Evolutionary conservation across 2,888 invertebrate genomes (phyloP), one percentile per base, ranked within the genome.

Genomic region (Hanleya hanleyi): DNA sequence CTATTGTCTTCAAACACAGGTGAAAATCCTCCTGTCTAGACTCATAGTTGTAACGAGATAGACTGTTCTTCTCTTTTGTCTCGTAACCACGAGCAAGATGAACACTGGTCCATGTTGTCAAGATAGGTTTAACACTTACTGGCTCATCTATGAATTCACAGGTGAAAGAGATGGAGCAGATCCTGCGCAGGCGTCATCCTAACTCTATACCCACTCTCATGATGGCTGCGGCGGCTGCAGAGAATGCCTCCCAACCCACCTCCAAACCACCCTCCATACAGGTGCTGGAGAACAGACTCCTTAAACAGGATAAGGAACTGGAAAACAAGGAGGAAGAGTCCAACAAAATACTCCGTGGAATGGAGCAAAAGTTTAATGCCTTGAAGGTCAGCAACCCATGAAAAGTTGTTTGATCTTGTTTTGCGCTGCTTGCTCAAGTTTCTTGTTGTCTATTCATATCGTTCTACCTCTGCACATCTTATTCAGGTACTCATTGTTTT

Each of bases 161-260:
- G 89, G 87, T 90, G 47, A 87, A 87, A 71, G 90, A 90, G 69
- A 87, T 90, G 88, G 90, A 90, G 71, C 81, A 82, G 61, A 88
- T 90, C 5, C 77, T 89, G 15, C 79, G 84, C 41, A 81, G 86
- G 35, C 83, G 90, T 5, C 83, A 89, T 71, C 90, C 90, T 0
- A 89, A 90, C 77, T 88, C 89, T 1, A 75, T 90, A 12, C 88
- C 88, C 0, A 84, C 87, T 1, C 73, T 90, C 72, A 89, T 90
- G 82, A 87, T 89, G 85, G 87, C 88, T 15, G 89, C 89, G 0
- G 84, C 86, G 6, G 79, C 81, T 1, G 81, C 81, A 1, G 83
- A 81, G 35, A 57, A 70, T 5, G 37, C 70, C 3, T 49, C 74
- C 0, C 51, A 70, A 1, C 77, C 75, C 9, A 77, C 70, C n/a